Base-by-base conservation (phyloP, 2,888 invertebrate genomes). In the Aspidiotus destructor region DNA sequence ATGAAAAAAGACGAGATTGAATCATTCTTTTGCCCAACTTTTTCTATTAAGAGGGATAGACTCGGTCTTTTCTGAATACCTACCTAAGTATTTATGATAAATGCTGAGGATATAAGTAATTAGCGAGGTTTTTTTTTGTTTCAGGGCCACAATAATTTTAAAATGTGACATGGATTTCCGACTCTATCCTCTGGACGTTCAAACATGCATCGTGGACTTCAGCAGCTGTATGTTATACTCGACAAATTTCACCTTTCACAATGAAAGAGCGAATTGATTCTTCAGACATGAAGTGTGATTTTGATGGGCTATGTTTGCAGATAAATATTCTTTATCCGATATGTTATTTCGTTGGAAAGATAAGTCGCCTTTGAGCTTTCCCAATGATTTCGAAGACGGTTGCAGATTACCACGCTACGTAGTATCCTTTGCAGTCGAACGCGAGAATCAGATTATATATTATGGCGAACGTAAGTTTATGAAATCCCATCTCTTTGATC, bases 121-220 rank as follows among this genome's bases (percentile, higher is more conserved):
- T n/a, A n/a, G n/a, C n/a, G n/a, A n/a, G n/a, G n/a, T n/a, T n/a
- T n/a, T 58, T 58, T 3, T 17, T 2, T 28, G 41, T 75, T 76
- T 41, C 80, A 84, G 84, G 73, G 84, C 84, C 44, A 83, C 83
- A 70, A 83, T 84, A 72, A 83, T 84, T 72, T 83, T 84, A 72
- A 84, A 84, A 76, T 84, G 84, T 76, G 82, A 84, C 76, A 84
- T 84, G 84, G 82, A 84, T 75, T 84, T 84, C 76, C 83, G 82
- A 68, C 77, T 84, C 70, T 84, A 84, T 74, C 84, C 84, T 16
- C 75, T 84, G 73, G 84, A 84, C 74, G 83, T 84, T 55, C 84
- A 84, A 75, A 83, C 81, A 73, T 84, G 84, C 76, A 81, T 81
- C 69, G 83, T 84, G 74, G 84, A 84, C 76, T 84, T 84, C 75